phyloP scores from a whole-genome alignment of 2,888 invertebrate genomes.

The Diplolepis rosae region DNA sequence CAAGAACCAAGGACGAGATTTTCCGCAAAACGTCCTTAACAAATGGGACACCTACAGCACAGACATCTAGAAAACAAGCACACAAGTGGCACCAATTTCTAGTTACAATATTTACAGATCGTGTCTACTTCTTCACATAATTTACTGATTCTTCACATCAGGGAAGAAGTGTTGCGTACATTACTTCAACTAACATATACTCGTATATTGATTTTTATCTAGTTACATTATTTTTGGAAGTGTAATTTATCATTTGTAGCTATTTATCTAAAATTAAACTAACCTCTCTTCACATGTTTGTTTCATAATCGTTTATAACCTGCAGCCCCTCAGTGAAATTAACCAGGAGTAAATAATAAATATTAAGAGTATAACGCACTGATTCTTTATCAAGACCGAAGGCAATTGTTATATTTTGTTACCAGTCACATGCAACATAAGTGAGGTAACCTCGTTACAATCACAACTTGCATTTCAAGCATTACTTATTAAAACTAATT shows the following conservation, averaged over 20 bases:
- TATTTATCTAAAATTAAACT: no score
- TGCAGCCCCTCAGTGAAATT: neutral
- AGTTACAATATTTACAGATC: neutral
- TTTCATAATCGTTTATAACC: neutral
- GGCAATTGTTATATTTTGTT: neutral
- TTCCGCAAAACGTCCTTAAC: neutral
- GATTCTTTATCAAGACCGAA: neutral
- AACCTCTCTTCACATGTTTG: no score
- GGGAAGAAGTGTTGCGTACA: neutral
- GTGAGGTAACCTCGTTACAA: neutral
- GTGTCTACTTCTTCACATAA: neutral
- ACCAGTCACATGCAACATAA: neutral
- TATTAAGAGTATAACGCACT: no score
- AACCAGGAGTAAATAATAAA: neutral
- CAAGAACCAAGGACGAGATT: conserved; percentile 32
- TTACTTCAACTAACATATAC: neutral
- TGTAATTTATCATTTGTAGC: no score
- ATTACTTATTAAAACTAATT: neutral
- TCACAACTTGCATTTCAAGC: neutral
- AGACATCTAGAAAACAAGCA: neutral
- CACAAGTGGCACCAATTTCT: neutral
- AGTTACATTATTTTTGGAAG: no score
- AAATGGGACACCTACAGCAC: neutral
- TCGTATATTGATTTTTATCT: neutral
- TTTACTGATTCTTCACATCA: no score